Evolutionary conservation across 2,888 invertebrate genomes (phyloP).

Genomic region (Cryptocheilus praepositus): DNA sequence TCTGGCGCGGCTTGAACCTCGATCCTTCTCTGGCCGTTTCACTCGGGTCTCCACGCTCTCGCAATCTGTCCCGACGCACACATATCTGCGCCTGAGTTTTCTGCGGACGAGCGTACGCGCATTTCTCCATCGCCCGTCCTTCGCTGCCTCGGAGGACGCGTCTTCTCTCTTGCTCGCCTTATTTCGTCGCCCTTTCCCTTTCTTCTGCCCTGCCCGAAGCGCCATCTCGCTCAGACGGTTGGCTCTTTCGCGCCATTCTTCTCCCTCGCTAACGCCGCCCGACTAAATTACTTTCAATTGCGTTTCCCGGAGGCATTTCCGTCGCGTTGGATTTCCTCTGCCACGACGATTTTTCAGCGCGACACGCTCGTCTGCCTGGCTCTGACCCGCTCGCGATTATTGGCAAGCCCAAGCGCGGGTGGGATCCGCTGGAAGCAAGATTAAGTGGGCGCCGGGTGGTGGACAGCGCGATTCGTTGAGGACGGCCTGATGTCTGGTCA

Average conservation of each 20-base stretch:
- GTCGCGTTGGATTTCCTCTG: constrained; percentile 23
- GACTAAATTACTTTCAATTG: constrained; percentile 64
- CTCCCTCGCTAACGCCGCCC: constrained; percentile 21
- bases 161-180: neutral
- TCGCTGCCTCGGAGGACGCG: neutral
- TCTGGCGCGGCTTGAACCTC: constrained; percentile 46
- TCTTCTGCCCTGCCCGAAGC: neutral
- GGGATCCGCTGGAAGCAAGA: no score
- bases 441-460: no score
- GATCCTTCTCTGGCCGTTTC: constrained; percentile 24
- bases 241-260: constrained; percentile 16
- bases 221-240: constrained; percentile 22
- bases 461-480: no score
- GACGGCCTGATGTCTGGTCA: no score
- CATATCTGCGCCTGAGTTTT: neutral
- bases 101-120: constrained; percentile 21
- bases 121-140: neutral
- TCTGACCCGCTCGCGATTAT: constrained; percentile 19
- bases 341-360: constrained; percentile 28
- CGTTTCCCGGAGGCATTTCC: constrained; percentile 43
- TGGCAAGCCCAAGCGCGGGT: constrained; percentile 16
- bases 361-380: neutral
- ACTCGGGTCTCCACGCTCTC: constrained; percentile 20
- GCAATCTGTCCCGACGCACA: constrained; percentile 8
- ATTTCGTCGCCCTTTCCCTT: constrained; percentile 3